Base-by-base conservation (phyloP, 30 jellyfish, hydroid and myxozoan genomes). In the Mastigias papua region DNA sequence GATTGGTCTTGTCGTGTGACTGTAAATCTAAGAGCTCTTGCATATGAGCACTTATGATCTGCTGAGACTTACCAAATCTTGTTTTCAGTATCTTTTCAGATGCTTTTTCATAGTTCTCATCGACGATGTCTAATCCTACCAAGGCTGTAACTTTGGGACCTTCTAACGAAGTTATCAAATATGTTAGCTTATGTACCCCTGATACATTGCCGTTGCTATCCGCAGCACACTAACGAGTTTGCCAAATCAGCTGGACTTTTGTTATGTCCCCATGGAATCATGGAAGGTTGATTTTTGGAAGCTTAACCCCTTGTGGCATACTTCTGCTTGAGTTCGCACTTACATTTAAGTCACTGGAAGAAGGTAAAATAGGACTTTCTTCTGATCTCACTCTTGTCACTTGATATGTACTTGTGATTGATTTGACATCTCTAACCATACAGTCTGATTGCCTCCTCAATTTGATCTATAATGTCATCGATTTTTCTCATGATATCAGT, bases 41-140 rank as follows among this genome's bases (percentile, higher is more conserved):
- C 98, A 86, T 91, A 48, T 92, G 98, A 20, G 95, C 78, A 35
- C 95, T 75, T 4, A 86, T 92, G 30, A 92, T 76, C 26, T 73
- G 81, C 37, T 86, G 95, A 33, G 94, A 54, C 1, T 76, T 86
- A 0, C 91, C 97, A 86, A 73, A 91, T 37, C 97, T 64, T 34
- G 89, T 16, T 85, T 91, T 76, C 60, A 91, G 69, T 0, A 91
- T 9, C 27, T 91, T n/a, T n/a, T n/a, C 37, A 23, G 82, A 31
- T 11, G 97, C 97, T 3, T 73, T 54, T 48, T 57, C 86, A 51
- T 91, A 73, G 63, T 84, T 91, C 35, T 85, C 97, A 31, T 68
- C 81, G 11, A 81, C 61, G 13, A 91, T 67, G 37, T 49, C 92
- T 4, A 91, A 88, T 1, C 97, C 97, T 63, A 70, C 85, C 33